Conservation (phyloP, 2,797 vertebrate genomes). For the Etheostoma perlongum region DNA sequence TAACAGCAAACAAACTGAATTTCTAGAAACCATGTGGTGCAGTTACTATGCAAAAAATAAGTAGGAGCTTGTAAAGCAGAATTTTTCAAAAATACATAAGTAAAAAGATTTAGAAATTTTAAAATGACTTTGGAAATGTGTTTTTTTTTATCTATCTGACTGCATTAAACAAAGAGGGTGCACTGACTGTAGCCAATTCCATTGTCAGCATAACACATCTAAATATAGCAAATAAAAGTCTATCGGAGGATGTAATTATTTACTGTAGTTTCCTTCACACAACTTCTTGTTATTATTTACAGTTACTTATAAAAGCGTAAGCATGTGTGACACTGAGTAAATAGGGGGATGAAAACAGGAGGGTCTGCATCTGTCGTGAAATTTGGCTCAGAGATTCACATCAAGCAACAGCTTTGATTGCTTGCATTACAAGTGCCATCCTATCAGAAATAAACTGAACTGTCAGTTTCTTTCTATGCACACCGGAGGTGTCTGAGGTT, state of each 20-base stretch:
- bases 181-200: slow-evolving; percentile 9
- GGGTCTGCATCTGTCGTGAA: slow-evolving; percentile 77
- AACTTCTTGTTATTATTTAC: slow-evolving; percentile 51
- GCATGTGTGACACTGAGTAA: slow-evolving; percentile 79
- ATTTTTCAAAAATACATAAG: neutral
- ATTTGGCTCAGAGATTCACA: slow-evolving; percentile 72
- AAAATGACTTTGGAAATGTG: neutral
- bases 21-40: neutral
- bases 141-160: neutral
- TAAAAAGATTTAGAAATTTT: neutral
- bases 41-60: neutral
- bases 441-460: slow-evolving; percentile 79
- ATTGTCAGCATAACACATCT: neutral
- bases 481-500: slow-evolving; percentile 78
- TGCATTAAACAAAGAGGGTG: neutral
- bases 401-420: slow-evolving; percentile 72
- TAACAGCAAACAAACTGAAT: neutral
- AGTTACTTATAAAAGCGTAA: slow-evolving; percentile 61
- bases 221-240: slow-evolving; percentile 9
- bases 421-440: slow-evolving; percentile 63
- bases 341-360: slow-evolving; percentile 74
- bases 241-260: slow-evolving; percentile 10
- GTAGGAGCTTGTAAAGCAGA: neutral
- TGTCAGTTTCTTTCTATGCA: slow-evolving; percentile 81
- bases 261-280: slow-evolving; percentile 13